A percentile compares a stretch with the other conserved stretches of the same genome.
Evolutionary conservation across 2,797 vertebrate species (phyloP).

Genomic region (Chelmon rostratus): DNA sequence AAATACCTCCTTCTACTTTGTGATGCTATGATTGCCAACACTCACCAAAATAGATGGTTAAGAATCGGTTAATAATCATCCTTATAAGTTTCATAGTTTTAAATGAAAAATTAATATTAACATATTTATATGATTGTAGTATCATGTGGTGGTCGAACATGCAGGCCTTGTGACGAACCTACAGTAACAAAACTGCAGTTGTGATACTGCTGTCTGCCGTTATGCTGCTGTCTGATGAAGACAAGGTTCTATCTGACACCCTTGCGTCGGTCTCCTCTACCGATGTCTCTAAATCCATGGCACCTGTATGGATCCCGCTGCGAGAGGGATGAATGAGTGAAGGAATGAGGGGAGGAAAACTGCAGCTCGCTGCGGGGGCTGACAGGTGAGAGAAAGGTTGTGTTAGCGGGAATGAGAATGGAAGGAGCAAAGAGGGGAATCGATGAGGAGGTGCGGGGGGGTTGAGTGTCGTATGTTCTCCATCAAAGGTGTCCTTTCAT

Average conservation of each 20-base stretch:
- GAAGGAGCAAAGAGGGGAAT: conserved; percentile 1
- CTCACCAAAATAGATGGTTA: neutral
- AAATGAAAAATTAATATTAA: neutral
- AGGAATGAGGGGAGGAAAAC: conserved; percentile 1
- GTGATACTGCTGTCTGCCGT: neutral
- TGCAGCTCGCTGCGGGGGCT: conserved; percentile 13
- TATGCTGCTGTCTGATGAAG: conserved; percentile 34
- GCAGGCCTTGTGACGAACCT: neutral
- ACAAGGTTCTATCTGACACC: conserved; percentile 13
- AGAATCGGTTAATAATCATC: neutral
- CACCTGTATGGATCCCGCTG: conserved; percentile 17
- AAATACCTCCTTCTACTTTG: neutral
- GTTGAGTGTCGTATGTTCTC: neutral
- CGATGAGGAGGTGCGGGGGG: neutral
- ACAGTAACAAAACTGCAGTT: neutral
- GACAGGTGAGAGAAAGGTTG: conserved; percentile 29
- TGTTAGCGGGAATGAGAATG: conserved; percentile 4
- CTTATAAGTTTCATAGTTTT: neutral
- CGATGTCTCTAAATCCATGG: conserved; percentile 26
- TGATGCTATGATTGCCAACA: neutral
- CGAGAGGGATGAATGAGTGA: conserved; percentile 23
- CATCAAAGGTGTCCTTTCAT: neutral
- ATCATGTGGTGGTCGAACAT: neutral
- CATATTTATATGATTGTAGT: neutral
- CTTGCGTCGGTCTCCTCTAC: conserved; percentile 10